Evolutionary conservation across 30 jellyfish, hydroid and myxozoan genomes (phyloP), one percentile per base, ranked within the genome.

Genomic region (Aurelia coerulea): DNA sequence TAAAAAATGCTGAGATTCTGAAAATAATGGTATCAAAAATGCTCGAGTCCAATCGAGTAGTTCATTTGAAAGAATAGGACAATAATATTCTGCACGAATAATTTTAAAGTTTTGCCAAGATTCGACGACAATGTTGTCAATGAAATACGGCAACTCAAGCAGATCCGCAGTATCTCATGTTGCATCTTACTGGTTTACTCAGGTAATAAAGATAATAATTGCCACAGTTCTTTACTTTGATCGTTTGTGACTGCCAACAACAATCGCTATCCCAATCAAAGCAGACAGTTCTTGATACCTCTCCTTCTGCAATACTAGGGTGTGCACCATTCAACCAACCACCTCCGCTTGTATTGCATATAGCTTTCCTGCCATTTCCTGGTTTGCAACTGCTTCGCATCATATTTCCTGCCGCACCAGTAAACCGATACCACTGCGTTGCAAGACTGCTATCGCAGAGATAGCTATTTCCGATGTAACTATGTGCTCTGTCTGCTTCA

Each of bases 271-370:
- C 46, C 80, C 80, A 69, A 31, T 52, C 80, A 69, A 69, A 69
- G 12, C 80, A 69, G 32, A 69, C 80, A 10, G 60, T 15, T 69
- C 80, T 69, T 69, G 60, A 29, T 51, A 69, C 80, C 31, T 41
- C 31, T 23, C 60, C 80, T 34, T 35, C 65, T 12, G 52, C 62
- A 23, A 41, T 41, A 29, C 62, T 23, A 3, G 80, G 80, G 39
- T 69, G 80, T 6, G 52, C 34, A 10, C 80, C 80, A 56, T 69
- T 69, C 2, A 69, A 56, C 80, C 80, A 69, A 15, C 80, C 80
- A 51, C 62, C 80, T 31, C 62, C 80, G 60, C 56, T 42, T 69
- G 80, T 69, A 9, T 35, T 69, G 80, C 80, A 69, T 35, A 52
- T 52, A 41, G 16, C 37, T 15, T 2, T 23, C 46, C 4, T 69